Evolutionary conservation across 1,140 invertebrate species (phyloP).

Genomic region (Mylabris phalerata): DNA sequence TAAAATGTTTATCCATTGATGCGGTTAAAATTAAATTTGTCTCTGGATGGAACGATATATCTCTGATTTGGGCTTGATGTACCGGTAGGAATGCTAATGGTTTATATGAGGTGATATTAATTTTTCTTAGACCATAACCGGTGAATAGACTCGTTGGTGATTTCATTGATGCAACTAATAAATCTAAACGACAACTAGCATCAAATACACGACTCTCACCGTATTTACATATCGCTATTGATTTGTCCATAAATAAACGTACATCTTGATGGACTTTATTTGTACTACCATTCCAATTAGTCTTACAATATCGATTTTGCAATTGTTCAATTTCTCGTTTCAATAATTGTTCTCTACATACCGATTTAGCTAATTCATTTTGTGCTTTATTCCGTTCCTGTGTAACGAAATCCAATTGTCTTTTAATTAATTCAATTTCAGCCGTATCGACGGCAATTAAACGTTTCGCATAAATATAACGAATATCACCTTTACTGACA

Average conservation of each 20-base stretch:
- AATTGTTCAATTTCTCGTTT: constrained; percentile 35
- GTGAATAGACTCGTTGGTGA: constrained; percentile 62
- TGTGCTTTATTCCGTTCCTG: constrained; percentile 45
- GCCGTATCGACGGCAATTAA: constrained; percentile 47
- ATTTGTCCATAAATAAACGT: constrained; percentile 54
- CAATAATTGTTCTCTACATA: constrained; percentile 31
- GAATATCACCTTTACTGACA: constrained; percentile 60
- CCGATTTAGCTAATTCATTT: constrained; percentile 40
- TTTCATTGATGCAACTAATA: constrained; percentile 63
- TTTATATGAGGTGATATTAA: constrained; percentile 58
- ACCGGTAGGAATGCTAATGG: constrained; percentile 53
- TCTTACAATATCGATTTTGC: constrained; percentile 32
- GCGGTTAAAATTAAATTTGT: constrained; percentile 66
- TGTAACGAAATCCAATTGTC: constrained; percentile 44
- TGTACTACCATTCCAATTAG: constrained; percentile 32
- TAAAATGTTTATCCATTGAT: constrained; percentile 68
- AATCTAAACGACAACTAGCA: constrained; percentile 52
- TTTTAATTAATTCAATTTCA: constrained; percentile 48
- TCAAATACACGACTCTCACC: constrained; percentile 73
- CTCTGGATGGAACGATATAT: constrained; percentile 66
- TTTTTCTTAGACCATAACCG: constrained; percentile 70
- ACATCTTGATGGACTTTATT: constrained; percentile 3
- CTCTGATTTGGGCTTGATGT: constrained; percentile 66
- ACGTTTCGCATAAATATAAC: constrained; percentile 55
- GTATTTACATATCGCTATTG: constrained; percentile 57